Percentiles rank a stretch among this genome's conserved stretches.
Conservation (phyloP, 2,888 invertebrate species). For the Venustoraphidia nigricollis region DNA sequence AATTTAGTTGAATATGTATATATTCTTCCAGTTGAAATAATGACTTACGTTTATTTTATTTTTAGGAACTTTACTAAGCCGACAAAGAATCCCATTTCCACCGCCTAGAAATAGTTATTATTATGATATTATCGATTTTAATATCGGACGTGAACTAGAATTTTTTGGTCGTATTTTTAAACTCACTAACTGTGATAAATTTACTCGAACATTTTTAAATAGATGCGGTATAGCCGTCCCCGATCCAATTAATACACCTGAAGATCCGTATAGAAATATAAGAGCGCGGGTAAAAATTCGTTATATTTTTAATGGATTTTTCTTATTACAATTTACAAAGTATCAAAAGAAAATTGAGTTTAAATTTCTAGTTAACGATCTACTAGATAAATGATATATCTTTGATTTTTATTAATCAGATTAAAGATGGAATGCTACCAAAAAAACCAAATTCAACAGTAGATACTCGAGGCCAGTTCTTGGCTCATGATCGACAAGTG, state of each 20-base stretch:
- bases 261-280: conserved; percentile 33
- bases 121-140: conserved; percentile 74
- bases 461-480: conserved; percentile 61
- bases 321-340: not conserved
- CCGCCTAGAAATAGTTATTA: conserved; percentile 57
- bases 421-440: conserved; percentile 21
- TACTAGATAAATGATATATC: not conserved
- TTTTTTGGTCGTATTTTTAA: conserved; percentile 69
- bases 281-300: conserved; percentile 22
- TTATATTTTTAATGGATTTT: conserved; percentile 2
- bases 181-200: conserved; percentile 74
- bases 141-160: conserved; percentile 64
- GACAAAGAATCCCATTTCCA: conserved; percentile 68
- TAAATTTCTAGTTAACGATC: not conserved
- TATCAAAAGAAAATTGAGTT: conserved; percentile 10
- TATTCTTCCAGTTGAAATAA: not conserved
- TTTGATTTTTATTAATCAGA: conserved; percentile 6
- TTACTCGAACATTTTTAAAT: conserved; percentile 71
- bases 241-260: conserved; percentile 42
- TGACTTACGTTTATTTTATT: conserved; percentile 7
- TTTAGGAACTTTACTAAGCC: conserved; percentile 60
- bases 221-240: conserved; percentile 73
- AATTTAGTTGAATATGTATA: too few relatives aligned
- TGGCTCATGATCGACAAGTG: conserved; percentile 63
- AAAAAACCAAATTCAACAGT: conserved; percentile 39